phyloP scores from a whole-genome alignment of 2,888 invertebrate species.

The Branchipolynoe longqiensis region DNA sequence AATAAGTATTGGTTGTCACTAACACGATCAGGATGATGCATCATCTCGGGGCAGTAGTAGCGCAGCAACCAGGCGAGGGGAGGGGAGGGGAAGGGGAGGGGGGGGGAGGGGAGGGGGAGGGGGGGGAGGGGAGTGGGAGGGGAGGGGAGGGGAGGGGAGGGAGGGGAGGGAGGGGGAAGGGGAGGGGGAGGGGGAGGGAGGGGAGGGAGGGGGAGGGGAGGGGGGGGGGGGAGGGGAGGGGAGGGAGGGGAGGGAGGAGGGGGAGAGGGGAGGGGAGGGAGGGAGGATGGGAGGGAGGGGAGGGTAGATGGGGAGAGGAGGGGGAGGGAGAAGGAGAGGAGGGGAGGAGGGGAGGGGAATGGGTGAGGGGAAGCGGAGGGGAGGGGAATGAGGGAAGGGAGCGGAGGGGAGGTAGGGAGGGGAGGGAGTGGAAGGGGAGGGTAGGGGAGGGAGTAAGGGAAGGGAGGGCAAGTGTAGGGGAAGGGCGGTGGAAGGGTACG shows the following conservation, averaged over 20 bases:
- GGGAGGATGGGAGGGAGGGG: neutral
- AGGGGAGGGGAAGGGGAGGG: neutral
- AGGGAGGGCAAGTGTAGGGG: neutral
- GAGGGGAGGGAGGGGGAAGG: conserved; percentile 2
- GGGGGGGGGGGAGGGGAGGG: neutral
- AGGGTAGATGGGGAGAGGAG: neutral
- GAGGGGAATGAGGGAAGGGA: neutral
- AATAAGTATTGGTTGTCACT: too few species aligned
- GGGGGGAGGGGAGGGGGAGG: neutral
- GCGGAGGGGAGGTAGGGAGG: neutral
- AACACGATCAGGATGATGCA: too few species aligned
- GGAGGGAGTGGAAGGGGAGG: neutral
- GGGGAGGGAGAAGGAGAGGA: neutral
- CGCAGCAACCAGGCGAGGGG: too few species aligned
- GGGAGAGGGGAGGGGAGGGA: neutral
- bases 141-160: conserved; percentile 24
- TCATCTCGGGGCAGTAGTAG: too few species aligned
- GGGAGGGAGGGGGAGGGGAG: neutral
- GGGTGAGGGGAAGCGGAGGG: neutral
- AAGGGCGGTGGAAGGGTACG: neutral
- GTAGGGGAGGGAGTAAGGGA: neutral
- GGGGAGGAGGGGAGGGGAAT: neutral
- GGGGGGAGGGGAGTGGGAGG: neutral
- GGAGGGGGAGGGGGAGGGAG: conserved; percentile 6
- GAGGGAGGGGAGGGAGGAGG: neutral